Conservation (phyloP, 92 coral and sea anemone genomes). For the Umimayanthus kanabou region DNA sequence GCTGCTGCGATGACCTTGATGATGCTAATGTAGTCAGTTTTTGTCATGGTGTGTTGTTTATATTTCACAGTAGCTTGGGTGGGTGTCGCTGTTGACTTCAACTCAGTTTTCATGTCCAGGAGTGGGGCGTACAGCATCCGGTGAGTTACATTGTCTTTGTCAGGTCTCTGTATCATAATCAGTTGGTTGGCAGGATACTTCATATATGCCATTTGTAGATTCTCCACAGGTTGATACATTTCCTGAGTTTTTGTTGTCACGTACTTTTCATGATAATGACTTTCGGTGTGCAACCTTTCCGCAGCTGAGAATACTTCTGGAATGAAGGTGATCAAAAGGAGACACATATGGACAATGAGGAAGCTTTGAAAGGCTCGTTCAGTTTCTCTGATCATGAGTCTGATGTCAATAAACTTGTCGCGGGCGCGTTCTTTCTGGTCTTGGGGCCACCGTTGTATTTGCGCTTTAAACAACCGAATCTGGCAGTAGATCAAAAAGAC, state of each 20-base stretch:
- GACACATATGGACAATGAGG: constrained; percentile 44
- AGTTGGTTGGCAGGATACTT: neutral
- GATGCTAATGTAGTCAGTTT: constrained; percentile 36
- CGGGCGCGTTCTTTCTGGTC: constrained; percentile 41
- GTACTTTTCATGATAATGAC: constrained; percentile 31
- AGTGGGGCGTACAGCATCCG: neutral
- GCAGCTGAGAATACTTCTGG: constrained; percentile 57
- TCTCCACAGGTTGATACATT: too few relatives aligned
- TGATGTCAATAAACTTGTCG: constrained; percentile 63
- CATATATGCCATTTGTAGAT: neutral
- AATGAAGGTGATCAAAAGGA: constrained; percentile 48
- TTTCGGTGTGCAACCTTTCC: constrained; percentile 57
- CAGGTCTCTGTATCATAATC: neutral
- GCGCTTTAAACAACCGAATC: constrained; percentile 49
- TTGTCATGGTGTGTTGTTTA: neutral
- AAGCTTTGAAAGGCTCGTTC: constrained; percentile 63
- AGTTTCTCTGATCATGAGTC: constrained; percentile 27
- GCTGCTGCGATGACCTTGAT: constrained; percentile 38
- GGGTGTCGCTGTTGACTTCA: neutral
- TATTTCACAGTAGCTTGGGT: neutral
- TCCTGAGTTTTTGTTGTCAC: neutral
- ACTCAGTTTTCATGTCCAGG: neutral
- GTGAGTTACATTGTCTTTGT: neutral
- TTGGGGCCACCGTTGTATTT: constrained; percentile 60
- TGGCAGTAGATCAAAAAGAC: constrained; percentile 60